A percentile compares a stretch with the other conserved stretches of the same genome.
Conservation (phyloP, 2,113 vertebrate genomes). For the Neoarius graeffei region DNA sequence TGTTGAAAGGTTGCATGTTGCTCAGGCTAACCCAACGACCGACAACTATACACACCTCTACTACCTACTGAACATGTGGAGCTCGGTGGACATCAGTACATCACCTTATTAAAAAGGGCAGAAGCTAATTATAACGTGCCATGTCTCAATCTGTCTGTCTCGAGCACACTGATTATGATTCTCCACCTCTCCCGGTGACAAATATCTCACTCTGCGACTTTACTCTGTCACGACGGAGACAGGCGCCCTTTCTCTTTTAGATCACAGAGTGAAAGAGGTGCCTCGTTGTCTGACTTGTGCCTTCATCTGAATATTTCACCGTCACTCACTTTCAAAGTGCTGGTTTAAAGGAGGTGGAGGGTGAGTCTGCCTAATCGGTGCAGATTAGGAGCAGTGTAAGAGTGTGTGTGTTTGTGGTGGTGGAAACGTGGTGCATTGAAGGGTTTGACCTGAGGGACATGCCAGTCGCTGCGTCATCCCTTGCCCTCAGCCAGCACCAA, state of each 20-base stretch:
- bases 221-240: slow-evolving; percentile 5
- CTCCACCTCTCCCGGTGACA: slow-evolving; percentile 26
- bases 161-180: slow-evolving; percentile 26
- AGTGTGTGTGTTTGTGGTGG: background rate
- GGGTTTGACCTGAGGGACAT: slow-evolving; percentile 21
- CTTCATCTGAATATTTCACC: slow-evolving; percentile 47
- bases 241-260: slow-evolving; percentile 37
- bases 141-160: slow-evolving; percentile 33
- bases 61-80: background rate
- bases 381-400: slow-evolving; percentile 15
- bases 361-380: slow-evolving; percentile 35
- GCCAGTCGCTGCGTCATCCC: slow-evolving; percentile 17
- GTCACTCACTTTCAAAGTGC: slow-evolving; percentile 37
- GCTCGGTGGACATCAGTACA: slow-evolving; percentile 36
- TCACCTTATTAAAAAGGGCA: slow-evolving; percentile 34
- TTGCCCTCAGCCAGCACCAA: slow-evolving; percentile 17
- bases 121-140: slow-evolving; percentile 41
- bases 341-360: slow-evolving; percentile 23
- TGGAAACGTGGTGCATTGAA: slow-evolving; percentile 14
- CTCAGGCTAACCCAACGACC: slow-evolving; percentile 7
- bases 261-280: slow-evolving; percentile 33
- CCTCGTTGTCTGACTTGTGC: slow-evolving; percentile 28
- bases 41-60: background rate
- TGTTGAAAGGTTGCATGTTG: background rate
- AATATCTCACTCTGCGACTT: slow-evolving; percentile 27